These are phyloP conservation scores for Palloptera scutellata DNA, from an alignment of 2,888 invertebrate genomes.

Conservation along the genomic window DNA sequence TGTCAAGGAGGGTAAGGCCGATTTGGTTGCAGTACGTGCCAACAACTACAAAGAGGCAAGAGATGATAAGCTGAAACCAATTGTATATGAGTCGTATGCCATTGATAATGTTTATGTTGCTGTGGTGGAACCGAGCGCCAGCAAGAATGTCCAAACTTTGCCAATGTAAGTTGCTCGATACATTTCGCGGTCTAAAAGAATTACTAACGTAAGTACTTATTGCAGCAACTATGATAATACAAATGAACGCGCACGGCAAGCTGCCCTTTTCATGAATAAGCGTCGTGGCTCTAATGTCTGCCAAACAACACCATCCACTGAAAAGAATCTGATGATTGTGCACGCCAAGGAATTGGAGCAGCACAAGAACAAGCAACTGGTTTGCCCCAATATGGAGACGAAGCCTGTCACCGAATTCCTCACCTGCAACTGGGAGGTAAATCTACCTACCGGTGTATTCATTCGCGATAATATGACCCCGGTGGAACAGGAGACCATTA, in stretches of 20 bases:
- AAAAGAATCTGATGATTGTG: constrained; percentile 54
- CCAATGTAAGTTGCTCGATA: constrained; percentile 52
- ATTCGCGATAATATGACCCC: constrained; percentile 48
- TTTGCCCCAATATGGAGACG: constrained; percentile 57
- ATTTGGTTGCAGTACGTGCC: constrained; percentile 49
- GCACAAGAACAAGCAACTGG: constrained; percentile 56
- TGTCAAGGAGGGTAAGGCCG: constrained; percentile 52
- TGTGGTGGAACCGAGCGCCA: constrained; percentile 54
- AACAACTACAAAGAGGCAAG: constrained; percentile 50
- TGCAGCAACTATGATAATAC: constrained; percentile 54
- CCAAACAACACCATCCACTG: constrained; percentile 46
- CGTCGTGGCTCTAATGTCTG: constrained; percentile 55
- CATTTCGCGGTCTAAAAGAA: background rate
- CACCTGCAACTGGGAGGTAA: constrained; percentile 59
- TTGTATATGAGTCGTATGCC: constrained; percentile 56
- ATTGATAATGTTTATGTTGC: constrained; percentile 55
- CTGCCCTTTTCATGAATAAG: constrained; percentile 57
- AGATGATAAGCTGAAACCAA: constrained; percentile 50
- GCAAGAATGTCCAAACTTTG: constrained; percentile 48
- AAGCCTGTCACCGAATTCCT: constrained; percentile 56
- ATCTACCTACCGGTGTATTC: constrained; percentile 57
- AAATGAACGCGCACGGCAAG: constrained; percentile 53
- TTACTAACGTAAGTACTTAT: background rate
- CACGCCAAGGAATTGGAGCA: constrained; percentile 53
- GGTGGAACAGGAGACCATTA: constrained; percentile 59